phyloP scores from a whole-genome alignment of 2,797 vertebrate species.

The Chromobotia macracanthus region DNA sequence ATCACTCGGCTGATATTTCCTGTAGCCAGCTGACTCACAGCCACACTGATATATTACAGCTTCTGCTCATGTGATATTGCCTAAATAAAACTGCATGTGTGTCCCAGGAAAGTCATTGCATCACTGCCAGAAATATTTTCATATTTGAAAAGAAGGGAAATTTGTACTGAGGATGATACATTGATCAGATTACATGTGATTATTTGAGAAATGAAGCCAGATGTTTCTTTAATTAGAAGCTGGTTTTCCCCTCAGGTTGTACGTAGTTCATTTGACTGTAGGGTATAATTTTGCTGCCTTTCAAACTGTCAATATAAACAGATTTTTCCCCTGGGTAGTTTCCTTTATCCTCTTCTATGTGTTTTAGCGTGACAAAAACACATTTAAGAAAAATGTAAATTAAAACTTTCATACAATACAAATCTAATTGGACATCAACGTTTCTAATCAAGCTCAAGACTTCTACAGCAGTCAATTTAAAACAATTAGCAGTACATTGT shows the following conservation, averaged over 20 bases:
- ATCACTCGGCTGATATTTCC: background rate
- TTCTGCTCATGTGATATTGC: background rate
- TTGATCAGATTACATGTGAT: background rate
- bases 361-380: background rate
- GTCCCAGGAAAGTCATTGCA: background rate
- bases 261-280: background rate
- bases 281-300: background rate
- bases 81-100: background rate
- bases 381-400: background rate
- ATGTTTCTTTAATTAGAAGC: conserved; percentile 4
- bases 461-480: background rate
- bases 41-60: background rate
- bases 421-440: background rate
- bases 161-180: background rate
- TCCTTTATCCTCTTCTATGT: background rate
- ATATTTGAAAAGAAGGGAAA: background rate
- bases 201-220: conserved; percentile 2
- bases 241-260: background rate
- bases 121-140: conserved; percentile 3
- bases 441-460: background rate
- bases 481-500: background rate
- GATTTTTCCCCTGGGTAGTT: background rate
- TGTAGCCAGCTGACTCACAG: background rate
- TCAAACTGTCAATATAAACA: background rate
- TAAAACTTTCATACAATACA: background rate